Conservation (phyloP, 1,140 invertebrate species). For the Dolichoris vasculosae region DNA sequence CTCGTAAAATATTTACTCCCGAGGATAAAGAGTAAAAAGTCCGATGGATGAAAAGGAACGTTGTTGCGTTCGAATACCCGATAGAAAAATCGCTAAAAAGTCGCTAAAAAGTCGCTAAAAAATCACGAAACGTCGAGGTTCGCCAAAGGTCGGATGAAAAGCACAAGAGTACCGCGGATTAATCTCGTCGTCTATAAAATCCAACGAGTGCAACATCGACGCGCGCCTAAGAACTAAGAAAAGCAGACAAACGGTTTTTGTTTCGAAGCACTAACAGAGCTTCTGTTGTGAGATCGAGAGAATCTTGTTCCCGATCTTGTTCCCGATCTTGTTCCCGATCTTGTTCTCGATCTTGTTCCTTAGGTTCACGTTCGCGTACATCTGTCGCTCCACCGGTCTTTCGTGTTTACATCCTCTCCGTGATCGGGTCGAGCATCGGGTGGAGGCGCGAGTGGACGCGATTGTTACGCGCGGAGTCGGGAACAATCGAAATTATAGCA, state of each 20-base stretch:
- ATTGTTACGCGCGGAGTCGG: not conserved
- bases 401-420: slow-evolving; percentile 46
- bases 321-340: not conserved
- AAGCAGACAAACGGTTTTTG: slow-evolving; percentile 10
- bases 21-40: no score
- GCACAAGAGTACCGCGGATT: no score
- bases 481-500: not conserved
- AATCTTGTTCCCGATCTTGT: slow-evolving; percentile 37
- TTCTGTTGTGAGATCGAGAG: not conserved
- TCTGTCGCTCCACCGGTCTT: slow-evolving; percentile 35
- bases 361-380: slow-evolving; percentile 6
- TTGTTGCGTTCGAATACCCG: no score
- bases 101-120: no score
- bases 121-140: no score
- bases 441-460: not conserved
- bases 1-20: no score
- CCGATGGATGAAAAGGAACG: no score
- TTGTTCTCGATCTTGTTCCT: no score
- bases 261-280: slow-evolving; percentile 14
- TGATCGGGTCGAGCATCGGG: not conserved
- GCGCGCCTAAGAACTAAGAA: not conserved
- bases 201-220: no score
- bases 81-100: no score
- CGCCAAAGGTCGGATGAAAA: no score
- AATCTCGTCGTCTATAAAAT: not conserved